These are phyloP conservation scores for Plebejus argus DNA, from an alignment of 2,888 invertebrate species.

Conservation along the genomic window DNA sequence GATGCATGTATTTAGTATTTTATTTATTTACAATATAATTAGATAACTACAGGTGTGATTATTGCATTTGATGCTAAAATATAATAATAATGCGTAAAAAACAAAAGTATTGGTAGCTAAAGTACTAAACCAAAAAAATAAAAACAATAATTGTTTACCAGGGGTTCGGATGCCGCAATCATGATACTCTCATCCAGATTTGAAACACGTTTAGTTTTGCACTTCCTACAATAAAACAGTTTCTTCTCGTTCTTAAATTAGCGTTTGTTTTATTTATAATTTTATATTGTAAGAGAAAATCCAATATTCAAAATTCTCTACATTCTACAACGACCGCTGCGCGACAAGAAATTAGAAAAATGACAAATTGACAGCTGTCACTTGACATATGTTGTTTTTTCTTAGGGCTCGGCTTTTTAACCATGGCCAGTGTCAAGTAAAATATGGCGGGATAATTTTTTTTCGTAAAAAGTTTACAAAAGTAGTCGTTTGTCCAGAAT, in stretches of 20 bases:
- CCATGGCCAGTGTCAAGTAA: too few relatives aligned
- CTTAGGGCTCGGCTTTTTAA: background rate
- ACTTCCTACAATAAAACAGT: slow-evolving; percentile 19
- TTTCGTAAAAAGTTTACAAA: too few relatives aligned
- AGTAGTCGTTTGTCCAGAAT: too few relatives aligned
- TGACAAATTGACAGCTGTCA: background rate
- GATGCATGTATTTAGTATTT: too few relatives aligned
- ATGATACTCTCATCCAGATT: slow-evolving; percentile 95
- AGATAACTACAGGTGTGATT: slow-evolving; percentile 24
- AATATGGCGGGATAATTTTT: too few relatives aligned
- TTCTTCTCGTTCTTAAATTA: background rate
- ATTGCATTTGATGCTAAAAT: background rate
- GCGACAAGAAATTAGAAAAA: background rate
- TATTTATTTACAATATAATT: background rate
- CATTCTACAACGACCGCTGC: slow-evolving; percentile 9
- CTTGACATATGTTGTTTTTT: background rate
- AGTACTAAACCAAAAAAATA: slow-evolving; percentile 33
- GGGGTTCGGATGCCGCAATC: slow-evolving; percentile 95
- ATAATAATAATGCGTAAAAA: background rate
- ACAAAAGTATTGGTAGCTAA: background rate
- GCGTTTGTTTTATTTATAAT: background rate
- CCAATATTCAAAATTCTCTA: background rate
- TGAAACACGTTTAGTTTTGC: slow-evolving; percentile 60
- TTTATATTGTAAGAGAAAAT: slow-evolving; percentile 1
- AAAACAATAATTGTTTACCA: slow-evolving; percentile 77